Base-by-base conservation (phyloP, 2,797 vertebrate species). In the Coendou prehensilis region DNA sequence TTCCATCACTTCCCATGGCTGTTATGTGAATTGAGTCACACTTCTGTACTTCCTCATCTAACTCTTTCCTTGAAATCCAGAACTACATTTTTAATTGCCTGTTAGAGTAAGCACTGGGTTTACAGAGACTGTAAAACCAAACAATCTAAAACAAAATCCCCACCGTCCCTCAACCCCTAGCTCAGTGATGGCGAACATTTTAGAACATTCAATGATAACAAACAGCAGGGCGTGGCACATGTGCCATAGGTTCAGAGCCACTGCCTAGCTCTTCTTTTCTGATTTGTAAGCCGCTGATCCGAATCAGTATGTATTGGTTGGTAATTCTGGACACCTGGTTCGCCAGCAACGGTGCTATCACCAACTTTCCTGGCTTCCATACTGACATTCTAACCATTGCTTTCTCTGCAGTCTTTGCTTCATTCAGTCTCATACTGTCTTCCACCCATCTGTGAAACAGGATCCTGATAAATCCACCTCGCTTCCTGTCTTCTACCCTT, bases 321-420 rank as follows among this genome's bases (percentile, higher is more conserved):
- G 47, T 64, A 76, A 81, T 75, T 71, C 45, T 45, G 87, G 64
- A 73, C 11, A 37, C 33, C 4, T 5, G 47, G 37, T 2, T 23
- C 17, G 2, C 52, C 9, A n/a, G 13, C 45, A 37, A 2, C 1
- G 18, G 69, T 7, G 7, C 4, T 1, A 10, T 2, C 0, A 5
- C 20, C 64, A 50, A 1, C 52, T 81, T 61, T 28, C 6, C 3
- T 23, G 45, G 33, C 15, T 57, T 63, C 18, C 1, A 1, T 30
- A 9, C 30, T 54, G 20, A 37, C 5, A 0, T n/a, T 54, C 33
- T 28, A 17, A 5, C 4, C 4, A 5, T 30, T 91, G 57, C 6
- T 91, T 71, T 52, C 23, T 0, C 0, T 4, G 7, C 0, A 23
- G 17, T 69, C 56, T 73, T 73, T 88, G 23, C 23, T 92, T 95